Conservation (phyloP, 2,888 invertebrate species). For the Ochlodes sylvanus region DNA sequence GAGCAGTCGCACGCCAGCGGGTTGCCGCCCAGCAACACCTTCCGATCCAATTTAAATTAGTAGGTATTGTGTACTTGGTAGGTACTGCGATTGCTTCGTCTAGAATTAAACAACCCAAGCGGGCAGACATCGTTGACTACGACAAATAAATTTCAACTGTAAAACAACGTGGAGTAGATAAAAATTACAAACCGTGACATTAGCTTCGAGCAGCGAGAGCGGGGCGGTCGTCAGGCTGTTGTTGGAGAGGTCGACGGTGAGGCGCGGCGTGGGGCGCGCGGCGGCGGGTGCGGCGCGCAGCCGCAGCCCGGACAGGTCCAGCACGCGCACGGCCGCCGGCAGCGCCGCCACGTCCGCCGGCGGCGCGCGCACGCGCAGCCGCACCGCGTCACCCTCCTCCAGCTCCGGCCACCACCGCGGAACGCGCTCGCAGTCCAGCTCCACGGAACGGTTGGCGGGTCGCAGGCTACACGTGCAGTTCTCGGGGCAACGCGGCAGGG, state of each 20-base stretch:
- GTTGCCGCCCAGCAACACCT: constrained; percentile 45
- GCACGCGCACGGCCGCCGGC: constrained; percentile 22
- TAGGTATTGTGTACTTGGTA: no score
- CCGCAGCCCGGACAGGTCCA: constrained; percentile 43
- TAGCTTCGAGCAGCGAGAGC: constrained; percentile 28
- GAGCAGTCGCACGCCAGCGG: constrained; percentile 49
- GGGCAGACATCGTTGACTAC: no score
- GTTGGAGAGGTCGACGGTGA: constrained; percentile 43
- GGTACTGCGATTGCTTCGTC: no score
- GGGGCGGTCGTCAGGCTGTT: constrained; percentile 44
- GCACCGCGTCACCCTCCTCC: neutral
- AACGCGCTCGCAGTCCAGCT: constrained; percentile 30
- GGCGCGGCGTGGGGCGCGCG: constrained; percentile 8
- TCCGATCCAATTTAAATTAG: no score
- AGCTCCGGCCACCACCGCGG: neutral
- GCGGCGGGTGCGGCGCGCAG: constrained; percentile 37
- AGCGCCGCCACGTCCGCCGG: constrained; percentile 4
- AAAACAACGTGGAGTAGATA: no score
- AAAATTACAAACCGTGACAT: constrained; percentile 12
- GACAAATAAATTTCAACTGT: no score
- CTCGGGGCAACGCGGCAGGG: constrained; percentile 25
- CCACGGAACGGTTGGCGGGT: constrained; percentile 22
- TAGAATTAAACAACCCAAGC: no score
- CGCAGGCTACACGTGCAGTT: constrained; percentile 39
- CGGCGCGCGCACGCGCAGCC: constrained; percentile 21